Percentiles rank a stretch among this genome's conserved stretches.
phyloP scores from a whole-genome alignment of 2,113 vertebrate genomes.

The Pangasianodon hypophthalmus region DNA sequence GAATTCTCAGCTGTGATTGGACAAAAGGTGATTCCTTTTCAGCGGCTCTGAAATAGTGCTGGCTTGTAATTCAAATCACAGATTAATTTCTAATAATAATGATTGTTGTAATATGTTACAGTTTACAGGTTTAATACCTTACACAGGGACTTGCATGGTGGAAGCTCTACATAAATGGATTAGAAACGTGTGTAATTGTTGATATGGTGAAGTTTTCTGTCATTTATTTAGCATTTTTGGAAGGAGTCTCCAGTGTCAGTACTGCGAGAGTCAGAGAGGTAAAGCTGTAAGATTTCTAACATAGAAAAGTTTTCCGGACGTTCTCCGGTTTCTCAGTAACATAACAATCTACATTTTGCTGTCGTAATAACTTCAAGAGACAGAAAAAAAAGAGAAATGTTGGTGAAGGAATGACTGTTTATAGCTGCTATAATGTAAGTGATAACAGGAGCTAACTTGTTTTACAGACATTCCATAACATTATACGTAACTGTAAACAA shows the following conservation, averaged over 20 bases:
- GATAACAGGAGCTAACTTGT: background rate
- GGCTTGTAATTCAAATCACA: background rate
- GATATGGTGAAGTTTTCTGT: background rate
- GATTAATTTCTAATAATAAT: too few species aligned
- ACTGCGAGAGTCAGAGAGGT: background rate
- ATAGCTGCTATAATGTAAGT: background rate
- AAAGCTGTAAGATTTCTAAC: background rate
- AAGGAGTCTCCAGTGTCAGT: too few species aligned
- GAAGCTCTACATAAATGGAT: background rate
- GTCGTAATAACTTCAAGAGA: background rate
- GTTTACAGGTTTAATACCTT: background rate
- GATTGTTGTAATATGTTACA: background rate
- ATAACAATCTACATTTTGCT: background rate
- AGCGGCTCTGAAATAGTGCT: background rate
- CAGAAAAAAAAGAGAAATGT: background rate
- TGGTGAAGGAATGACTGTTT: background rate
- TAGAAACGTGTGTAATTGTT: background rate
- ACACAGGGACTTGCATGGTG: background rate
- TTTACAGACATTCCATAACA: background rate
- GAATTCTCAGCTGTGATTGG: background rate
- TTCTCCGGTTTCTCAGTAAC: background rate
- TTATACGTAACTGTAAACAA: background rate
- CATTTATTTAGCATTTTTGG: background rate
- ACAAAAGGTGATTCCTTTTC: background rate
- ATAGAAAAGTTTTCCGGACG: background rate